Base-by-base conservation (phyloP, 2,888 invertebrate species). In the Cylloceria caligata region DNA sequence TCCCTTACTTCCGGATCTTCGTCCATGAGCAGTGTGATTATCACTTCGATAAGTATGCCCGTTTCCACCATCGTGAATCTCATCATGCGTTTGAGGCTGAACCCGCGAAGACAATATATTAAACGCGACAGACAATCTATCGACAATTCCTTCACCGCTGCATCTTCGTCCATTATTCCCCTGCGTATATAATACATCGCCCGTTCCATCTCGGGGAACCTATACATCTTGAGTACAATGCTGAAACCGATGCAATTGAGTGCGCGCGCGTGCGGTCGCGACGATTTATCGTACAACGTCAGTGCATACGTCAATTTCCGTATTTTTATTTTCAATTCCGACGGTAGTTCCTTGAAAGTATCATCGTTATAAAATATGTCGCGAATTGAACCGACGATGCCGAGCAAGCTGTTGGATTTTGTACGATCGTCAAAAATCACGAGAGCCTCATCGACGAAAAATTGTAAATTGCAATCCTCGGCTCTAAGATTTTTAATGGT, bases 1-100 rank as follows among this genome's bases (percentile, higher is more conserved):
- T 93, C 93, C 85, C 94, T 93, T 13, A 95, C 92, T 85, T 93
- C 93, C 73, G 93, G 91, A 86, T 94, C 93, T 87, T 95, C 95
- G 89, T 95, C 95, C 91, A 94, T 94, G 52, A 95, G 87, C 4
- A 95, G 89, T 49, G 93, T 89, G 94, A 87, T 67, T 92, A 93
- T 55, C 93, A 90, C 88, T 93, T 91, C 42, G 94, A 90, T 64
- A 93, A 89, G 67, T 42, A 9, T 76, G 85, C 90, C 47, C 92
- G 87, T n/a, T n/a, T n/a, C n/a, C n/a, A n/a, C n/a, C n/a, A n/a
- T n/a, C n/a, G n/a, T n/a, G n/a, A n/a, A n/a, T 3, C 4, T 45
- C 4, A 0, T 13, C 3, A n/a, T 45, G 1, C 5, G 1, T 45
- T n/a, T 3, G 16, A 45, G 16, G 5, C n/a, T 45, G 16, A 6